Conservation (phyloP, 2,113 vertebrate species). For the Anarrhichthys ocellatus region DNA sequence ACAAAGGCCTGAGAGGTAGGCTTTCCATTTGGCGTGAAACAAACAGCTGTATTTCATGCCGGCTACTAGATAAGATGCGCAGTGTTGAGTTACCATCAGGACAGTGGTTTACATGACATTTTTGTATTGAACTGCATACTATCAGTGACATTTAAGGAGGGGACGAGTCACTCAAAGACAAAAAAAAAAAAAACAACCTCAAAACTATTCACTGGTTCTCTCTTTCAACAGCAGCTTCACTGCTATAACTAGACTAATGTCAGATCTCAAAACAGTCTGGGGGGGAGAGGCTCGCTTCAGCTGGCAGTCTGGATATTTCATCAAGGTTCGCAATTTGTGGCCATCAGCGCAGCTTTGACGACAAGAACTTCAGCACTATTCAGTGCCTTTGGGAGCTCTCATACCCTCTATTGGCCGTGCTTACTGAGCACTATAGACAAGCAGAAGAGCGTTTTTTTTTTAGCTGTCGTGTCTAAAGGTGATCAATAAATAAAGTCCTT, state of each 20-base stretch:
- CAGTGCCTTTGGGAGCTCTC: slow-evolving; percentile 20
- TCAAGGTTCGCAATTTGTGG: slow-evolving; percentile 59
- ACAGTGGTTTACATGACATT: slow-evolving; percentile 41
- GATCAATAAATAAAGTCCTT: slow-evolving; percentile 83
- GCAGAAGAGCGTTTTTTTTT: slow-evolving; percentile 41
- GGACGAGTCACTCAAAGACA: slow-evolving; percentile 11
- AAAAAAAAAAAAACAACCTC: not conserved
- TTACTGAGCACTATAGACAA: slow-evolving; percentile 20
- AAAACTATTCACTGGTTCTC: slow-evolving; percentile 13
- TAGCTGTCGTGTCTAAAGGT: slow-evolving; percentile 80
- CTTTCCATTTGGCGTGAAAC: slow-evolving; percentile 55
- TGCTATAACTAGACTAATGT: slow-evolving; percentile 15
- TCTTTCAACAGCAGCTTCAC: slow-evolving; percentile 18
- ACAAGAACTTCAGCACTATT: slow-evolving; percentile 52
- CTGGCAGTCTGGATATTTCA: slow-evolving; percentile 66
- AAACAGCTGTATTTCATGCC: slow-evolving; percentile 72
- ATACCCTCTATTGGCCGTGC: slow-evolving; percentile 24
- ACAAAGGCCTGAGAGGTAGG: slow-evolving; percentile 61
- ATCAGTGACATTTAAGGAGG: slow-evolving; percentile 40
- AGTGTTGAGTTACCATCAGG: slow-evolving; percentile 57
- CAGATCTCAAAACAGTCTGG: slow-evolving; percentile 27
- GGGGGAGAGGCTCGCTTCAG: slow-evolving; percentile 44
- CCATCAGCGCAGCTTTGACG: slow-evolving; percentile 49
- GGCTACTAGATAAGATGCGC: slow-evolving; percentile 46
- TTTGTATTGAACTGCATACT: slow-evolving; percentile 29